Evolutionary conservation across 2,113 vertebrate species (phyloP).

Genomic region (Silurus glanis): DNA sequence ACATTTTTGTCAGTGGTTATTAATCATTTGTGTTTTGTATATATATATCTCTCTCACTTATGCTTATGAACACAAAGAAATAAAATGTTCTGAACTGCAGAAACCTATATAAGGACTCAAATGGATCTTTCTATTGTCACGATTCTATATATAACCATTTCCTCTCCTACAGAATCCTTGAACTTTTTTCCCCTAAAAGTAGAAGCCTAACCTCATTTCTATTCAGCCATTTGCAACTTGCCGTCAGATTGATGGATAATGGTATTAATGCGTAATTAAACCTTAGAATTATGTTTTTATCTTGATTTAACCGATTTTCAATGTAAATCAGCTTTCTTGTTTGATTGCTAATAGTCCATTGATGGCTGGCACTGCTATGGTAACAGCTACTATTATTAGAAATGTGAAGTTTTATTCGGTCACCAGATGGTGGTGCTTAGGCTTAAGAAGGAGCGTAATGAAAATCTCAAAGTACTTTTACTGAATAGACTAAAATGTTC

Average conservation of each 20-base stretch:
- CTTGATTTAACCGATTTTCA: neutral
- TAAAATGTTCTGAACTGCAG: neutral
- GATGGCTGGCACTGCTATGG: neutral
- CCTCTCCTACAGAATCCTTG: neutral
- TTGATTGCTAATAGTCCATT: neutral
- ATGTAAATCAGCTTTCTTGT: constrained; percentile 2
- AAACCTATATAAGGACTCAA: neutral
- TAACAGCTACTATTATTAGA: neutral
- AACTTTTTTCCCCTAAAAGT: neutral
- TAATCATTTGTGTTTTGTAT: no score
- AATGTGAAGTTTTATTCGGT: neutral
- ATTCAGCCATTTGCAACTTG: neutral
- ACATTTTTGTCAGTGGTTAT: no score
- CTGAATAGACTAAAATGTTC: neutral
- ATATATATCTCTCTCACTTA: no score
- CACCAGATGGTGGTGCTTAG: neutral
- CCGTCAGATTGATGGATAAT: neutral
- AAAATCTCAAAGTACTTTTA: neutral
- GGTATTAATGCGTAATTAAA: neutral
- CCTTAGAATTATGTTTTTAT: neutral
- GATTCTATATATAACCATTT: neutral
- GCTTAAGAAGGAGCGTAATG: neutral
- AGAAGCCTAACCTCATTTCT: neutral
- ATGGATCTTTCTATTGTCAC: neutral
- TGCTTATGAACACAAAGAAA: no score